Evolutionary conservation across 2,113 vertebrate genomes (phyloP).

Genomic region (Chrysochloris asiatica): DNA sequence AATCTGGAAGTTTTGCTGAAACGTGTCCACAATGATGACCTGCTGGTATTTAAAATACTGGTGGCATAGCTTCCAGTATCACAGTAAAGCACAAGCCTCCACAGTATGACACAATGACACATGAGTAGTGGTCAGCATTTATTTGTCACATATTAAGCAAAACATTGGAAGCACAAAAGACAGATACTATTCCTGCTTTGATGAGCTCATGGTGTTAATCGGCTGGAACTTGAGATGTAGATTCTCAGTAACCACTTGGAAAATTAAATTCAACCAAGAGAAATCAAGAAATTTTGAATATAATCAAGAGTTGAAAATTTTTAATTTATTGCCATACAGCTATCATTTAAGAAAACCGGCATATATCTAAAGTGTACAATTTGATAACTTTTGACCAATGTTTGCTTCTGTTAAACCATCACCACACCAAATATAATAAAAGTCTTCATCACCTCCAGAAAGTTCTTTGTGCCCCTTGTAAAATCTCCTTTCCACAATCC

Average conservation of each 20-base stretch:
- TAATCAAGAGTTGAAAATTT: background rate
- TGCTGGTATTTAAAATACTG: too few species aligned
- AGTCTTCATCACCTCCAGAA: background rate
- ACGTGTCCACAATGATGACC: too few species aligned
- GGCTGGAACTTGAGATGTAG: accelerated
- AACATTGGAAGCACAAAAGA: background rate
- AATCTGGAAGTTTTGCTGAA: too few species aligned
- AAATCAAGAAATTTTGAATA: background rate
- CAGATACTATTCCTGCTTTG: accelerated
- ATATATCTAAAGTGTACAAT: background rate
- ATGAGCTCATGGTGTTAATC: accelerated
- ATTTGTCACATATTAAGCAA: background rate
- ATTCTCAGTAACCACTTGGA: too few species aligned
- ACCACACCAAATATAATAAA: background rate
- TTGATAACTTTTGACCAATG: background rate
- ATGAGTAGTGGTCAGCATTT: too few species aligned
- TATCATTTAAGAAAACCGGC: too few species aligned
- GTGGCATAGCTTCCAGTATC: too few species aligned
- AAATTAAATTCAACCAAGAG: background rate
- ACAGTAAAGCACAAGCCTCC: too few species aligned
- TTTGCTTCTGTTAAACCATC: background rate
- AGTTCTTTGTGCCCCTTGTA: too few species aligned
- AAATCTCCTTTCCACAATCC: too few species aligned
- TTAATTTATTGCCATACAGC: background rate
- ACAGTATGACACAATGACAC: too few species aligned